phyloP scores from a whole-genome alignment of 2,888 invertebrate species.

The Yponomeuta sedellus region DNA sequence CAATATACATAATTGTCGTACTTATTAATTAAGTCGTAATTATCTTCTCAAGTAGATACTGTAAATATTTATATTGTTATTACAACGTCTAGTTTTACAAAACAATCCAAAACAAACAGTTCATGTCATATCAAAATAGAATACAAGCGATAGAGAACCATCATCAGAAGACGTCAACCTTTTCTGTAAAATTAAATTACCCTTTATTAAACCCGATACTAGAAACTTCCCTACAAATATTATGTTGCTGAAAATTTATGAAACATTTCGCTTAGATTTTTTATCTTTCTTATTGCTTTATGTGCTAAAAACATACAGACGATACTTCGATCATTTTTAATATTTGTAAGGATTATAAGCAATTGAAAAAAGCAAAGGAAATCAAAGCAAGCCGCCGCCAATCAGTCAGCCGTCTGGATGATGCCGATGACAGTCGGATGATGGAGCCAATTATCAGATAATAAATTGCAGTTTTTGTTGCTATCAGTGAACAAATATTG shows the following conservation, averaged over 20 bases:
- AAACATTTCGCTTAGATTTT: no score
- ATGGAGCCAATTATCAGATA: constrained; percentile 15
- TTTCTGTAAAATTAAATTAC: background rate
- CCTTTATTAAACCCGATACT: background rate
- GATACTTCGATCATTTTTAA: no score
- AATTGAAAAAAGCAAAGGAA: background rate
- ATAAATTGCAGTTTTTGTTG: constrained; percentile 20
- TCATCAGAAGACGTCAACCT: background rate
- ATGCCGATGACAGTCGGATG: constrained; percentile 17
- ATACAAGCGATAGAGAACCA: background rate
- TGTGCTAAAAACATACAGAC: no score
- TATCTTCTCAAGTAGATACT: no score
- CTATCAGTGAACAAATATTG: constrained; percentile 9
- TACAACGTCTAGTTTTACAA: no score
- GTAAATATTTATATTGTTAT: no score
- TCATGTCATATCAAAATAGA: constrained; percentile 3
- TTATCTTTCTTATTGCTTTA: no score
- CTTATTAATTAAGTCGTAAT: no score
- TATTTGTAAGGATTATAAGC: no score
- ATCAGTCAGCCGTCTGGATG: constrained; percentile 17
- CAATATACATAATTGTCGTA: no score
- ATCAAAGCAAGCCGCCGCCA: constrained; percentile 17
- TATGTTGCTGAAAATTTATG: no score
- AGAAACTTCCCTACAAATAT: no score
- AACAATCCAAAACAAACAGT: background rate